phyloP scores from a whole-genome alignment of 2,797 vertebrate genomes.

The Cynopterus sphinx region DNA sequence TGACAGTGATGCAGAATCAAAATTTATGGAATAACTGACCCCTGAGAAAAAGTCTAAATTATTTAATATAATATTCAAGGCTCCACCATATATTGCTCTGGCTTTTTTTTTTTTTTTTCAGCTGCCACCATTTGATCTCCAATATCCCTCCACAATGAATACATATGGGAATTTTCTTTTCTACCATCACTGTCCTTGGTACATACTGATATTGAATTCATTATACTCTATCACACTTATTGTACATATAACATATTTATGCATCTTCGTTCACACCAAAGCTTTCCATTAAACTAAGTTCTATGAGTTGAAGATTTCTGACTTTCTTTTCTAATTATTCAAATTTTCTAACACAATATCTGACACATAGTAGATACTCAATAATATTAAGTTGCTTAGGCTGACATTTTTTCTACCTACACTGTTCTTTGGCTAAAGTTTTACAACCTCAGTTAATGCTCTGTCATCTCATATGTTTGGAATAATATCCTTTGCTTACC shows the following conservation, averaged over 20 bases:
- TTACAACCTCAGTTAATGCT: neutral
- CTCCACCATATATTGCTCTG: neutral
- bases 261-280: neutral
- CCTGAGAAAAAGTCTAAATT: neutral
- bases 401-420: neutral
- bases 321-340: neutral
- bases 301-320: neutral
- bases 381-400: neutral
- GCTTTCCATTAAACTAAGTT: neutral
- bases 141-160: neutral
- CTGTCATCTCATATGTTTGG: neutral
- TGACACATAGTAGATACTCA: neutral
- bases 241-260: neutral
- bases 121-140: neutral
- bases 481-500: neutral
- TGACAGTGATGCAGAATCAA: neutral
- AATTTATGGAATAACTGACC: neutral
- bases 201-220: neutral
- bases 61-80: neutral
- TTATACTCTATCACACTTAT: neutral
- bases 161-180: neutral
- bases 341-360: neutral
- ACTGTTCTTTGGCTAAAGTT: neutral
- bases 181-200: neutral
- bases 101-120: neutral